Evolutionary conservation across 1,140 invertebrate genomes (phyloP), one percentile per base, ranked within the genome.

Genomic region (Tetramorium simillimum): DNA sequence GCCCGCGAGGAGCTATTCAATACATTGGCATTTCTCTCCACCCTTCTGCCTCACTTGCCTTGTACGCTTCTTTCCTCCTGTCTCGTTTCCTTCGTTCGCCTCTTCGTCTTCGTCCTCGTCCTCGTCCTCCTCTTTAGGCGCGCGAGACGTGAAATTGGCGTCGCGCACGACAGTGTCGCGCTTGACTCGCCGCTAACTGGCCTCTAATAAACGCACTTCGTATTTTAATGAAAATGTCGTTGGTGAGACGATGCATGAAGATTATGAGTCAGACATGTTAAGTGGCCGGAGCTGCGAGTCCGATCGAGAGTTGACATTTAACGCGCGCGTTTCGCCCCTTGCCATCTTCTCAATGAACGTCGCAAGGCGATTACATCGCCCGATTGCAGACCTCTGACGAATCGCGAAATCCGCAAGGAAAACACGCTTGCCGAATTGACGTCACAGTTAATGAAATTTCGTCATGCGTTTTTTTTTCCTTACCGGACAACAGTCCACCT

Each of bases 141-240:
- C 43, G 16, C 43, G 16, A 56, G 21, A 40, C 49, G 28, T 73
- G 69, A 28, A 84, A 84, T 75, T 84, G 56, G 18, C 56, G 14
- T 60, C 33, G 40, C 51, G 67, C 51, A 37, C 67, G 80, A 58
- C 80, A 58, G 37, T 58, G 51, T 81, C 37, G 51, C 37, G 67
- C 37, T 46, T 16, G 28, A 73, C 51, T 46, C 40, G 53, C 53
- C 53, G 53, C 53, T 60, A 82, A 82, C 51, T 82, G 53, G 40
- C 67, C 43, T 24, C 80, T 73, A 84, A 84, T 84, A 84, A 73
- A 84, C 70, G 69, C 69, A 75, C 56, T 75, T 60, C 14, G 67
- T 82, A 73, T 84, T 84, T 84, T 84, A 75, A 84, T 84, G 69
- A 84, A 82, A 84, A 84, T 73, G 53, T 82, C 53, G n/a, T 60